Percentiles rank a stretch among this genome's conserved stretches.
These are phyloP conservation scores for Arctia plantaginis DNA, from an alignment of 2,888 invertebrate genomes.

Conservation along the genomic window DNA sequence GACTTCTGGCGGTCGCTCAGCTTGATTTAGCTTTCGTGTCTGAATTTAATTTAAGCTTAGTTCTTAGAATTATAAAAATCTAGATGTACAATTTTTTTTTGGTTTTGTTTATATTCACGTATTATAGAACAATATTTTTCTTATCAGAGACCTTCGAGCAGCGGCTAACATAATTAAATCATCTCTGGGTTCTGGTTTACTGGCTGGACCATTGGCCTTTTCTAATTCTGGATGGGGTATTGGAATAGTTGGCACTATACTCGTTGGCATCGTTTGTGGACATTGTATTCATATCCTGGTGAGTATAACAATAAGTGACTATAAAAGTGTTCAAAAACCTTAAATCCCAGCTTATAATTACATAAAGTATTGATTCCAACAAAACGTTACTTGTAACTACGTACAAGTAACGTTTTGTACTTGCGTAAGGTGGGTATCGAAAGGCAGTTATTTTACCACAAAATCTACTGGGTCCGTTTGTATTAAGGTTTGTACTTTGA, in stretches of 20 bases:
- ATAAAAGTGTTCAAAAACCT: background rate
- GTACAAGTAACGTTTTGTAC: too few relatives aligned
- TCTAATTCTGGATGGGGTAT: slow-evolving; percentile 89
- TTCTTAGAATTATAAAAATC: background rate
- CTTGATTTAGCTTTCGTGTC: too few relatives aligned
- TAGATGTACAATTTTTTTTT: too few relatives aligned
- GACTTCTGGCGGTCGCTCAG: too few relatives aligned
- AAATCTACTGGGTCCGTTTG: too few relatives aligned
- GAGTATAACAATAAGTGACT: slow-evolving; percentile 45
- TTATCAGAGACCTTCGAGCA: slow-evolving; percentile 76
- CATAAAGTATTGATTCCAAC: too few relatives aligned
- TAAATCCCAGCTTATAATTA: too few relatives aligned
- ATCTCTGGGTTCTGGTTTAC: slow-evolving; percentile 90
- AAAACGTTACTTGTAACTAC: too few relatives aligned
- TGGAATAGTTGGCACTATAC: slow-evolving; percentile 85
- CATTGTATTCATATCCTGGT: slow-evolving; percentile 83
- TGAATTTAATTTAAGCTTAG: background rate
- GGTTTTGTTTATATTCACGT: background rate
- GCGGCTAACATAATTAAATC: slow-evolving; percentile 81
- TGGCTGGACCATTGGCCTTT: slow-evolving; percentile 90
- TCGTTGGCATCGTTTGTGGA: slow-evolving; percentile 78
- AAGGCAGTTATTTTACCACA: too few relatives aligned
- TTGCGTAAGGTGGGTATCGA: too few relatives aligned
- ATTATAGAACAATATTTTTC: background rate
- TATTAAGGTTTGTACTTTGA: too few relatives aligned